A percentile compares a stretch with the other conserved stretches of the same genome.
Conservation (phyloP, 2,888 invertebrate genomes). For the Linnaemya vulpina region DNA sequence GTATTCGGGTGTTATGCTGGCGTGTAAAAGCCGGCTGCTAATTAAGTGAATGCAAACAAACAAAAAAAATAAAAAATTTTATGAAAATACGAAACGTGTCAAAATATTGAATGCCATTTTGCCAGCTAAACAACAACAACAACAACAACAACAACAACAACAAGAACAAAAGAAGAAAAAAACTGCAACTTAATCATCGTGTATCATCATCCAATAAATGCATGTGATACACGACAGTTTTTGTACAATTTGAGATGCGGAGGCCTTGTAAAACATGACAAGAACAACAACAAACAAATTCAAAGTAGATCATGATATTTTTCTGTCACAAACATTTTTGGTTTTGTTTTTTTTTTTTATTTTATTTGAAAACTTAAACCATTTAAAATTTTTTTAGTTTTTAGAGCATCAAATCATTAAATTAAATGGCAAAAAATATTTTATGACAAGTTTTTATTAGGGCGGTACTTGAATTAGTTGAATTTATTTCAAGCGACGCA, state of each 20-base stretch:
- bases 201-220: slow-evolving; percentile 15
- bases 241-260: neutral
- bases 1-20: slow-evolving; percentile 7
- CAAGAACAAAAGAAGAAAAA: neutral
- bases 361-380: neutral
- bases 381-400: too few species aligned
- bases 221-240: slow-evolving; percentile 20
- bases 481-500: too few species aligned
- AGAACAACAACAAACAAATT: slow-evolving; percentile 9
- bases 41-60: too few species aligned
- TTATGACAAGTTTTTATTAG: too few species aligned
- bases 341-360: neutral
- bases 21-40: slow-evolving; percentile 1
- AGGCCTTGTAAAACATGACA: slow-evolving; percentile 50
- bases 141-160: too few species aligned
- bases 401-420: too few species aligned
- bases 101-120: slow-evolving; percentile 70
- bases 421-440: too few species aligned
- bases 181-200: slow-evolving; percentile 2
- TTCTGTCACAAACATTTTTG: neutral
- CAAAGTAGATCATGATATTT: slow-evolving; percentile 10
- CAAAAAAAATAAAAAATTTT: too few species aligned
- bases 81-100: slow-evolving; percentile 52
- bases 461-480: too few species aligned
- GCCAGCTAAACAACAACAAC: slow-evolving; percentile 52